These are phyloP conservation scores for Emydocephalus ijimae DNA, from an alignment of 2,113 vertebrate species.

Conservation along the genomic window DNA sequence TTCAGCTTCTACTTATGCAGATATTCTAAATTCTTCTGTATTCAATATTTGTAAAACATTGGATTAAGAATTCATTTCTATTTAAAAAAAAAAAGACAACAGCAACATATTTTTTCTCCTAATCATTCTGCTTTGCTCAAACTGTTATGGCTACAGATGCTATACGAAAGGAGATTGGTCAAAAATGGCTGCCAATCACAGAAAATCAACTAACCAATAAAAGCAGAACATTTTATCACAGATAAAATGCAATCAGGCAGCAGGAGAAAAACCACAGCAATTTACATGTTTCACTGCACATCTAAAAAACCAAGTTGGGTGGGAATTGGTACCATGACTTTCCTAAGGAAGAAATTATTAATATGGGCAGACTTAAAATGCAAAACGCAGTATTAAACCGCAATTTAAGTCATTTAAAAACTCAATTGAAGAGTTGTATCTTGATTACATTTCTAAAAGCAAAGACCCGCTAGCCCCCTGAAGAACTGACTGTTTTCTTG, in stretches of 20 bases:
- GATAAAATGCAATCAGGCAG: not conserved
- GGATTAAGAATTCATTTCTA: not conserved
- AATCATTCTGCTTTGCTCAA: not conserved
- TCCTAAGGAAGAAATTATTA: not conserved
- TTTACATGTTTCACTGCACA: not conserved
- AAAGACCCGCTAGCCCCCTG: not conserved
- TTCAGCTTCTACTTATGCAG: conserved; percentile 13
- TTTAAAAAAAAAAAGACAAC: not conserved
- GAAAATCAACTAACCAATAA: not conserved
- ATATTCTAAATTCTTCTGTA: conserved; percentile 28
- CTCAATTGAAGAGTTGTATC: not conserved
- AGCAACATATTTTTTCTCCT: not conserved
- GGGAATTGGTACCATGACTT: not conserved
- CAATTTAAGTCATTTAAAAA: not conserved
- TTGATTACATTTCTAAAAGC: not conserved
- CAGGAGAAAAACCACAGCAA: not conserved
- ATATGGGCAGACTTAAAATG: not conserved
- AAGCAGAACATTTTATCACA: not conserved
- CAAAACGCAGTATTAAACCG: not conserved
- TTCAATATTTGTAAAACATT: not conserved
- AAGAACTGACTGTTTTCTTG: not conserved
- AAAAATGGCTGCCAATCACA: not conserved
- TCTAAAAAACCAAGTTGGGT: not conserved
- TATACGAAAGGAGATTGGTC: not conserved
- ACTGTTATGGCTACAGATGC: not conserved